Conservation (phyloP, 1,140 invertebrate genomes). For the Drosophila kikkawai region DNA sequence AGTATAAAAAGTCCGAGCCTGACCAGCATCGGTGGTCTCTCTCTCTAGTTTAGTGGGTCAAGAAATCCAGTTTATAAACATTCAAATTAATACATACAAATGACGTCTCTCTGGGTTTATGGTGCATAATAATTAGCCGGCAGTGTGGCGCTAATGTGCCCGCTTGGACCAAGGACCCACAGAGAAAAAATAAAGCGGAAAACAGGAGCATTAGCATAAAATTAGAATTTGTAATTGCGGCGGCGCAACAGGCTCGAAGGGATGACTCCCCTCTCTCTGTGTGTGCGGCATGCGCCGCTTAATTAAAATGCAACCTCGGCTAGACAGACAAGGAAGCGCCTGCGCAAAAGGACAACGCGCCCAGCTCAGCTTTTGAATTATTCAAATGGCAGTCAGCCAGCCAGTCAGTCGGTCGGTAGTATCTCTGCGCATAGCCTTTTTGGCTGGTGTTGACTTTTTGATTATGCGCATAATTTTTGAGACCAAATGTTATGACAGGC, state of each 20-base stretch:
- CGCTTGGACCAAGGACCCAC: conserved; percentile 54
- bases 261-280: conserved; percentile 32
- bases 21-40: conserved; percentile 57
- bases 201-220: conserved; percentile 79
- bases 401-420: background rate
- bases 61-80: conserved; percentile 84
- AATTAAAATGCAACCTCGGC: conserved; percentile 78
- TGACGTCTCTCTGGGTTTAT: conserved; percentile 72
- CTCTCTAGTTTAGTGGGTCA: conserved; percentile 83
- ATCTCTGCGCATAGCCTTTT: conserved; percentile 68
- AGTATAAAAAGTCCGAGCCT: conserved; percentile 38
- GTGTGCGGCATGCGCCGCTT: conserved; percentile 74
- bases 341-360: conserved; percentile 78
- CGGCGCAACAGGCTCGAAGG: conserved; percentile 70
- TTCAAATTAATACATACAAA: conserved; percentile 83
- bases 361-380: conserved; percentile 80
- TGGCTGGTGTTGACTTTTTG: conserved; percentile 73
- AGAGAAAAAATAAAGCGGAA: conserved; percentile 25
- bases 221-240: conserved; percentile 84
- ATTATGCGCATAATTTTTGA: conserved; percentile 82
- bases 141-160: conserved; percentile 44
- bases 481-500: conserved; percentile 59
- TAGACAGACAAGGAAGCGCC: conserved; percentile 62
- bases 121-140: conserved; percentile 79
- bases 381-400: conserved; percentile 62